Conservation (phyloP, 64 coral and sea anemone genomes). For the Orbicella faveolata region DNA sequence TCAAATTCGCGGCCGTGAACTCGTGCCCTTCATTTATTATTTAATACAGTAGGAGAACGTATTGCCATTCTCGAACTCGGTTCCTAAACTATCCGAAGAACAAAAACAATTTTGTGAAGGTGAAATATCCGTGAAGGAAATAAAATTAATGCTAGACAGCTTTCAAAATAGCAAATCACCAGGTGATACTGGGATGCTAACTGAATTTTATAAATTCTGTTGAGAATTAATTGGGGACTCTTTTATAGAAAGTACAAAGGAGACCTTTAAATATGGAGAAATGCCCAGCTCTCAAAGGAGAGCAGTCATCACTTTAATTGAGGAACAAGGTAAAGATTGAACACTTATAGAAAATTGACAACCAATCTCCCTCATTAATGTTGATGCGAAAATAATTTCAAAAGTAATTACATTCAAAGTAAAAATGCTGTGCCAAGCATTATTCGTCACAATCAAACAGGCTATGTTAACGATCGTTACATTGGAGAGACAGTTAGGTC, state of each 20-base stretch:
- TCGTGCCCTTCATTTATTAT: too few relatives aligned
- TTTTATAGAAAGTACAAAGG: not conserved
- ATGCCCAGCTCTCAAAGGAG: not conserved
- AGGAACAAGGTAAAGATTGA: not conserved
- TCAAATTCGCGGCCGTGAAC: too few relatives aligned
- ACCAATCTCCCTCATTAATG: conserved; percentile 49
- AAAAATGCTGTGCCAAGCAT: conserved; percentile 26
- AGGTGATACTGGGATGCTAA: not conserved
- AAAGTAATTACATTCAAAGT: conserved; percentile 21
- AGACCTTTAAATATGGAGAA: not conserved
- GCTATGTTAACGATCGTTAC: too few relatives aligned
- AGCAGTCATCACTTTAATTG: not conserved
- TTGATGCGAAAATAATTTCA: conserved; percentile 18
- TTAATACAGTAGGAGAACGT: too few relatives aligned
- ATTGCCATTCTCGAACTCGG: too few relatives aligned
- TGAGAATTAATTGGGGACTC: not conserved
- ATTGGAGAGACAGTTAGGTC: not conserved
- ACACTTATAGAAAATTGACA: conserved; percentile 20
- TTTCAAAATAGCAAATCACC: too few relatives aligned
- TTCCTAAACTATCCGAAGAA: too few relatives aligned
- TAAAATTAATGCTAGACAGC: too few relatives aligned
- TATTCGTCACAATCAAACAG: conserved; percentile 30
- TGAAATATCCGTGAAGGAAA: too few relatives aligned
- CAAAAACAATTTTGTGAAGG: too few relatives aligned
- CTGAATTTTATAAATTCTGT: not conserved